Base-by-base conservation (phyloP, 2,888 invertebrate species). In the Priocnemis perturbator region DNA sequence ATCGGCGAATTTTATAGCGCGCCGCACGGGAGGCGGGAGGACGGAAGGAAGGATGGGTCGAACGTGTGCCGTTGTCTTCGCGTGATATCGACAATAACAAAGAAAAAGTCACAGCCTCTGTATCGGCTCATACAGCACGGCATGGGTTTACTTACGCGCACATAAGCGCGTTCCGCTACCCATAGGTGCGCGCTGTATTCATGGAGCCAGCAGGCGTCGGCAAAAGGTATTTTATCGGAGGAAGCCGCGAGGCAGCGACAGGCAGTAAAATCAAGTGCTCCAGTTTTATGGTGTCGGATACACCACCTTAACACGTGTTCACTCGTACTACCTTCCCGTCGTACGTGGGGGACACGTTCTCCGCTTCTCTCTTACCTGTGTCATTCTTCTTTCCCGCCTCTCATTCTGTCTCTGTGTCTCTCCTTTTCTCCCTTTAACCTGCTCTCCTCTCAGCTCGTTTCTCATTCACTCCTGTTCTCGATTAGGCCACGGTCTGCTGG, bases 191-290 rank as follows among this genome's bases (percentile, higher is more conserved):
- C 44, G 48, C 58, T 23, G 30, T 59, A 56, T 61, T 55, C 37
- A 37, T 37, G 37, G 37, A 11, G 7, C 11, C 37, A 37, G 26
- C 60, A 48, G n/a, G 67, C 47, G 61, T 52, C 20, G 52, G 21
- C 26, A 45, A 56, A 47, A 26, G 37, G 56, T 70, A 61, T 60
- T 76, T 76, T 75, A 76, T 76, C 76, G 76, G 58, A 56, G 37
- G 56, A 19, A 61, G 64, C 56, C 57, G 62, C 30, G 61, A 50
- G 57, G 71, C 45, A 67, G 72, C 62, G 72, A 74, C 79, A 74
- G 76, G 70, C 81, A 77, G 73, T 79, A 79, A 79, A 81, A 81
- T 81, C 81, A 76, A 78, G 81, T 74, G 81, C 77, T 81, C 81
- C 81, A 79, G 67, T 81, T 81, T 79, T 78, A 79, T 79, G 71